Evolutionary conservation across 1,140 invertebrate genomes (phyloP), one percentile per base, ranked within the genome.

Genomic region (Heliconius hewitsoni): DNA sequence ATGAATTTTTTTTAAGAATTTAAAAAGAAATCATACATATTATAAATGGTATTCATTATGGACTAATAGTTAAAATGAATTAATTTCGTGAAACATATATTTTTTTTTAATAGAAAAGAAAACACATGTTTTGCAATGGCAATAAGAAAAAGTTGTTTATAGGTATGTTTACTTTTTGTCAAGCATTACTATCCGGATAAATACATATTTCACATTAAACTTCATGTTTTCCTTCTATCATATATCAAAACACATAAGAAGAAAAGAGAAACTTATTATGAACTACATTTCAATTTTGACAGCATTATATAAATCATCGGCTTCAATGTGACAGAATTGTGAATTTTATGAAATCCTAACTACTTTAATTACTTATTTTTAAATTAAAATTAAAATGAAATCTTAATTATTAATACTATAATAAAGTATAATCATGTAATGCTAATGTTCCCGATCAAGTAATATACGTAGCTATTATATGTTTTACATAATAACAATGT

Each of bases 101-200:
- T 46, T 16, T 13, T 46, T 46, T 1, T 46, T 4, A 46, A 46
- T 5, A 46, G 13, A 37, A 37, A 37, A 37, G 6, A 37, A 37
- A 6, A 37, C 42, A 46, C 8, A 18, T 52, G 16, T 52, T 13
- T 27, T 30, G 27, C 60, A 66, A 57, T 66, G 60, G 55, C 55
- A 66, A 66, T 13, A 30, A 66, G 4, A 30, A 66, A 30, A 66
- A 30, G 27, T 66, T 66, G 60, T 66, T 66, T 66, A 66, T 66
- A 66, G 60, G 9, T 66, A 30, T 66, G 60, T 66, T 66, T 66
- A 66, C 60, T 66, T 30, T 66, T 66, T 66, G 60, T 66, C 60
- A 66, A 66, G 60, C 60, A 27, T 66, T 66, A 27, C 27, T 30
- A 30, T 16, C 9, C 60, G 23, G 16, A 27, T 66, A 60, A 50